phyloP scores from a whole-genome alignment of 2,888 invertebrate species.

The Platycheirus albimanus region DNA sequence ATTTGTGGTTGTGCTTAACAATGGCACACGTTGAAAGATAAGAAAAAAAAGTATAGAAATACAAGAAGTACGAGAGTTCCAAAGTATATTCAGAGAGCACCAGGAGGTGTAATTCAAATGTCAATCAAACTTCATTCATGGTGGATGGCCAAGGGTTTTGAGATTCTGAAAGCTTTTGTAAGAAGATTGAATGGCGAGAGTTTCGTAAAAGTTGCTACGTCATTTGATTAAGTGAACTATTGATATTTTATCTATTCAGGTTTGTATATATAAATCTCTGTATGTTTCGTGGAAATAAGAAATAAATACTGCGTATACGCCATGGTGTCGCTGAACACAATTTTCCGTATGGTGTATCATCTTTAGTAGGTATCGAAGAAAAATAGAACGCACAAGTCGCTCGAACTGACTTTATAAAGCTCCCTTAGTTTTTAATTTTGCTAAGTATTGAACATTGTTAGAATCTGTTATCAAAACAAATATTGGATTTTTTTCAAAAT shows the following conservation, averaged over 20 bases:
- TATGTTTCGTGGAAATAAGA: not conserved
- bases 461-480: too few species aligned
- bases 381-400: too few species aligned
- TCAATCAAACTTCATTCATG: conserved; percentile 16
- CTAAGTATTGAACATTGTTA: too few species aligned
- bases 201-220: not conserved
- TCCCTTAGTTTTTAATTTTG: too few species aligned
- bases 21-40: conserved; percentile 12
- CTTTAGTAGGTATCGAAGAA: too few species aligned
- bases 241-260: conserved; percentile 9
- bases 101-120: conserved; percentile 17
- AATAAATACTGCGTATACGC: conserved; percentile 25
- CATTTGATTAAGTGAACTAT: conserved; percentile 19
- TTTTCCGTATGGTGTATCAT: too few species aligned
- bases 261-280: not conserved
- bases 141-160: conserved; percentile 13
- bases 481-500: too few species aligned
- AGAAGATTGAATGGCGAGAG: not conserved
- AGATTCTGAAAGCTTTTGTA: conserved; percentile 6
- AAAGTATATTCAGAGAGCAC: conserved; percentile 7
- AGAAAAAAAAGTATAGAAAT: not conserved
- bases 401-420: too few species aligned
- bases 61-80: not conserved
- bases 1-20: conserved; percentile 45
- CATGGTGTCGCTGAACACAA: too few species aligned